These are phyloP conservation scores for Tillus elongatus DNA, from an alignment of 2,888 invertebrate species.

Conservation along the genomic window DNA sequence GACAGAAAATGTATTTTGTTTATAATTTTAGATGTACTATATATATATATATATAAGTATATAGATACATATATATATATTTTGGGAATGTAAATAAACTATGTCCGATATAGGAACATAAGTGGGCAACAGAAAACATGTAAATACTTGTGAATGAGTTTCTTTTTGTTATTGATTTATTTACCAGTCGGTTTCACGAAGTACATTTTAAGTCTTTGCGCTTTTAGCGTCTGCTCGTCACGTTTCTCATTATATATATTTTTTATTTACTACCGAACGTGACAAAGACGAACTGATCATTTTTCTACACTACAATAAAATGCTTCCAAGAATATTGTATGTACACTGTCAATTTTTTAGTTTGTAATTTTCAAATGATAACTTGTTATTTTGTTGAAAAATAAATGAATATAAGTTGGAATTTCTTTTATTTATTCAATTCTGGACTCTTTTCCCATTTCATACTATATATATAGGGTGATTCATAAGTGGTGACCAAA, in stretches of 20 bases:
- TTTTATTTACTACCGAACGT: too few relatives aligned
- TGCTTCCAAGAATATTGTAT: slow-evolving; percentile 36
- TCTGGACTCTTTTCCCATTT: neutral
- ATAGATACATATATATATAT: too few relatives aligned
- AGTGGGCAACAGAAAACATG: too few relatives aligned
- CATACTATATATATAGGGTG: too few relatives aligned
- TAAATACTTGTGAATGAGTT: slow-evolving; percentile 40
- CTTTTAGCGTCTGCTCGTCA: slow-evolving; percentile 19
- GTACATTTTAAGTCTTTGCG: slow-evolving; percentile 34
- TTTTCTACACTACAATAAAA: slow-evolving; percentile 37
- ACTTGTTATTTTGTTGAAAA: slow-evolving; percentile 43
- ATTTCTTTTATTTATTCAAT: slow-evolving; percentile 17
- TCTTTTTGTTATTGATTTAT: slow-evolving; percentile 34
- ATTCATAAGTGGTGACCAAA: too few relatives aligned
- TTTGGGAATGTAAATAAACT: too few relatives aligned
- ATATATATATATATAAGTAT: too few relatives aligned
- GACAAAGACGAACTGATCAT: slow-evolving; percentile 36
- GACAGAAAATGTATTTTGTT: too few relatives aligned
- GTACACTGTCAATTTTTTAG: slow-evolving; percentile 41
- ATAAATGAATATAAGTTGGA: slow-evolving; percentile 42
- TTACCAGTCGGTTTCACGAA: too few relatives aligned
- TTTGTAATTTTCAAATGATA: slow-evolving; percentile 39
- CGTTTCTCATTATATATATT: too few relatives aligned
- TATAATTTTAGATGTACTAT: too few relatives aligned
- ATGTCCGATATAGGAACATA: too few relatives aligned